A percentile compares a stretch with the other conserved stretches of the same genome.
phyloP scores from a whole-genome alignment of 1,140 invertebrate genomes.

The Arion vulgaris region DNA sequence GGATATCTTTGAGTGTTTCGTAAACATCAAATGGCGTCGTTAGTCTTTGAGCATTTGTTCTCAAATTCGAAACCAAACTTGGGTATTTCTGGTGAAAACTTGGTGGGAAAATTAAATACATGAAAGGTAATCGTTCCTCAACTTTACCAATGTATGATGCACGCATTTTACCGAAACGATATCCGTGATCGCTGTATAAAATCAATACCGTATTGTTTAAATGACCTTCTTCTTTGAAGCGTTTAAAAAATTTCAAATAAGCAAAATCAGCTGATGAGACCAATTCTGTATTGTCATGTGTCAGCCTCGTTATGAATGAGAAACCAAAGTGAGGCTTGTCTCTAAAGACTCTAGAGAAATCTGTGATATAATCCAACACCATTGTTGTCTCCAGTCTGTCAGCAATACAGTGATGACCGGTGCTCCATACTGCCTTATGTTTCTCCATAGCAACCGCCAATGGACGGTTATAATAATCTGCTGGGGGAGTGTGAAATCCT shows the following conservation, averaged over 20 bases:
- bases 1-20: constrained; percentile 70
- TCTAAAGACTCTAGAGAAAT: constrained; percentile 58
- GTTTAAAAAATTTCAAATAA: constrained; percentile 64
- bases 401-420: constrained; percentile 63
- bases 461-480: constrained; percentile 74
- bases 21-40: constrained; percentile 75
- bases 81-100: constrained; percentile 80
- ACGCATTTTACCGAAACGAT: constrained; percentile 86
- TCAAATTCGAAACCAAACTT: constrained; percentile 79
- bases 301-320: constrained; percentile 69
- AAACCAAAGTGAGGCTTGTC: constrained; percentile 69
- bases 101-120: constrained; percentile 85
- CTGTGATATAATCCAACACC: constrained; percentile 61
- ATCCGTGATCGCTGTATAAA: constrained; percentile 93
- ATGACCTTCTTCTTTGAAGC: constrained; percentile 58
- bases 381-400: constrained; percentile 65
- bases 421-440: constrained; percentile 60
- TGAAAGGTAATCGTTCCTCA: constrained; percentile 90
- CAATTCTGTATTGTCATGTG: constrained; percentile 69
- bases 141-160: constrained; percentile 86
- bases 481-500: constrained; percentile 72
- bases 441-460: constrained; percentile 68
- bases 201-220: constrained; percentile 79
- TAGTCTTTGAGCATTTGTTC: constrained; percentile 76
- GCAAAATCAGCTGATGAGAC: constrained; percentile 64